phyloP scores from a whole-genome alignment of 2,113 vertebrate species.

The Bubo bubo region DNA sequence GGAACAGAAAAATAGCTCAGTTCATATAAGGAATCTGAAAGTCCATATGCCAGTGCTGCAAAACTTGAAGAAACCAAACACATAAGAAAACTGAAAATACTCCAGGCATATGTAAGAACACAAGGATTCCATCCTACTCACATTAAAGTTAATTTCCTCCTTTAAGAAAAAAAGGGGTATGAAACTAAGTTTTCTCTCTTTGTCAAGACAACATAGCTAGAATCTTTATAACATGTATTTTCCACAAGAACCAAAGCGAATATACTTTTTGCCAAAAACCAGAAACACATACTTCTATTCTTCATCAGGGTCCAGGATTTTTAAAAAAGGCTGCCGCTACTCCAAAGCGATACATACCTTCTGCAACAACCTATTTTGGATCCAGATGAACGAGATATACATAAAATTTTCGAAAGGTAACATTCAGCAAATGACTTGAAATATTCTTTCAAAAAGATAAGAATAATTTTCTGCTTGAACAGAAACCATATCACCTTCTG shows the following conservation, averaged over 20 bases:
- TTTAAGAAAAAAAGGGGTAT: neutral
- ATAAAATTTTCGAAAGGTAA: neutral
- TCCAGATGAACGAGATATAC: neutral
- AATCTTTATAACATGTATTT: neutral
- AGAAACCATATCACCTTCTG: neutral
- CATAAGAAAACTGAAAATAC: neutral
- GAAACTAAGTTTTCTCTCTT: neutral
- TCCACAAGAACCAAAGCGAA: neutral
- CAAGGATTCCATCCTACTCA: neutral
- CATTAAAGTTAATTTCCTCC: neutral
- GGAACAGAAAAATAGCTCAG: neutral
- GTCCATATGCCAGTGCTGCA: neutral
- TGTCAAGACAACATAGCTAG: neutral
- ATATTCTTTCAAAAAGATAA: neutral
- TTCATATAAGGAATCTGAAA: neutral
- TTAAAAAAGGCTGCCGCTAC: neutral
- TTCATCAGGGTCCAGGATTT: neutral
- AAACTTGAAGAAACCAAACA: neutral
- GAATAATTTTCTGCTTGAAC: neutral
- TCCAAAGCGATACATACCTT: neutral
- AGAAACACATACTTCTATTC: neutral
- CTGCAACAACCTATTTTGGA: neutral
- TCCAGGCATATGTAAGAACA: neutral
- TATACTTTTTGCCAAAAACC: neutral
- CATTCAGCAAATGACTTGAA: neutral